Percentiles rank a stretch among this genome's conserved stretches.
Conservation (phyloP, 2,797 vertebrate genomes). For the Tachyglossus aculeatus region DNA sequence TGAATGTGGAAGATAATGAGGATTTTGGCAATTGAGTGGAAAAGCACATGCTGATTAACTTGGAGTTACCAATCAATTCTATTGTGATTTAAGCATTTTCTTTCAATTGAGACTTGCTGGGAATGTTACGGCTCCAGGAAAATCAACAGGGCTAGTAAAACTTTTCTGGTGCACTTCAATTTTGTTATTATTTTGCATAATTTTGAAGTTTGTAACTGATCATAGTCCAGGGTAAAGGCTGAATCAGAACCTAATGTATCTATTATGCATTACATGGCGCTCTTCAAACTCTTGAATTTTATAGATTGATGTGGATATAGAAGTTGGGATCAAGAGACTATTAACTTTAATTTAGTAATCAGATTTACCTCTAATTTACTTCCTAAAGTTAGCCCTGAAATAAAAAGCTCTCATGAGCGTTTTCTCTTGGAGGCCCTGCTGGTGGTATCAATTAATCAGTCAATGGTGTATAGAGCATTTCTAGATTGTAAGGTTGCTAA, state of each 20-base stretch:
- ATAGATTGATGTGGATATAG: conserved; percentile 12
- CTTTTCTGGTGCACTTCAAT: conserved; percentile 19
- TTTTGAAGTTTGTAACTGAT: conserved; percentile 31
- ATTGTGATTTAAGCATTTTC: not conserved
- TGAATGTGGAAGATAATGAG: conserved; percentile 50
- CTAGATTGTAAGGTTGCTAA: no score
- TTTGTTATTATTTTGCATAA: no score
- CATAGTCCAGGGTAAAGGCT: conserved; percentile 17
- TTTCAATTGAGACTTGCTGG: conserved; percentile 9
- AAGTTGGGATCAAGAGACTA: conserved; percentile 32
- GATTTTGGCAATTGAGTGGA: conserved; percentile 36
- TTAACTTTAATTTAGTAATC: conserved; percentile 44
- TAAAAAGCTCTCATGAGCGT: not conserved
- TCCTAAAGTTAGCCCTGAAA: not conserved
- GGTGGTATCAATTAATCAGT: no score
- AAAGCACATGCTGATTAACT: conserved; percentile 48
- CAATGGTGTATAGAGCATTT: no score
- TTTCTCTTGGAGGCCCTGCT: no score
- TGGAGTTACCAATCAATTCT: not conserved
- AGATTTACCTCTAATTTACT: conserved; percentile 25
- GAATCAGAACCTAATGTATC: conserved; percentile 15
- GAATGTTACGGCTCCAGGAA: conserved; percentile 25
- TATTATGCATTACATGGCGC: conserved; percentile 44
- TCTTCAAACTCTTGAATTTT: conserved; percentile 24
- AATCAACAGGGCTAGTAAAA: conserved; percentile 37